Conservation (phyloP, 2,113 vertebrate species). For the Oncorhynchus nerka region DNA sequence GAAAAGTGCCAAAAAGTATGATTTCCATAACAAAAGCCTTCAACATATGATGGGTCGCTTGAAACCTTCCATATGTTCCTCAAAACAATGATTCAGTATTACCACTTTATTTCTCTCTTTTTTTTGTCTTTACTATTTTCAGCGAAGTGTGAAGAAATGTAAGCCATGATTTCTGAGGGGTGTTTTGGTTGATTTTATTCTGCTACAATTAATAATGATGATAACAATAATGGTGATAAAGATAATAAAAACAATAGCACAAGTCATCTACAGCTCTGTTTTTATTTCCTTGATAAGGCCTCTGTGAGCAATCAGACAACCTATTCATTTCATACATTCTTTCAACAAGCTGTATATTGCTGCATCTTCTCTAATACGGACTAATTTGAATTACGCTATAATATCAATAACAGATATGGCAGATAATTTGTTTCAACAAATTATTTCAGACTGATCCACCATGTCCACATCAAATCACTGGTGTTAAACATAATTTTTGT, state of each 20-base stretch:
- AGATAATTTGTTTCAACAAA: too few relatives aligned
- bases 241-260: conserved; percentile 82
- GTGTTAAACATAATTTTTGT: not conserved
- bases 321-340: not conserved
- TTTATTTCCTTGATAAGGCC: conserved; percentile 27
- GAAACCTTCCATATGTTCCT: conserved; percentile 79
- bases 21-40: conserved; percentile 85
- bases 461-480: too few relatives aligned
- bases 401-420: not conserved
- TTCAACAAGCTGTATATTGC: not conserved
- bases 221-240: conserved; percentile 76
- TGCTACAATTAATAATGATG: conserved; percentile 71
- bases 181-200: conserved; percentile 69
- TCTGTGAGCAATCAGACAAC: not conserved
- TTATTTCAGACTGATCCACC: too few relatives aligned
- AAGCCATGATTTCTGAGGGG: conserved; percentile 78
- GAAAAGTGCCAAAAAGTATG: conserved; percentile 81
- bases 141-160: conserved; percentile 72
- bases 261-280: conserved; percentile 61
- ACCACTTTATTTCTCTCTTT: conserved; percentile 49
- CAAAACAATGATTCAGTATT: conserved; percentile 74
- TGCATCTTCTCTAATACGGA: not conserved
- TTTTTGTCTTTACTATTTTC: conserved; percentile 33
- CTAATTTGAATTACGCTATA: not conserved
- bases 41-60: conserved; percentile 79